Percentiles rank a stretch among this genome's conserved stretches.
Evolutionary conservation across 2,113 vertebrate species (phyloP).

Genomic region (Arenaria interpres): DNA sequence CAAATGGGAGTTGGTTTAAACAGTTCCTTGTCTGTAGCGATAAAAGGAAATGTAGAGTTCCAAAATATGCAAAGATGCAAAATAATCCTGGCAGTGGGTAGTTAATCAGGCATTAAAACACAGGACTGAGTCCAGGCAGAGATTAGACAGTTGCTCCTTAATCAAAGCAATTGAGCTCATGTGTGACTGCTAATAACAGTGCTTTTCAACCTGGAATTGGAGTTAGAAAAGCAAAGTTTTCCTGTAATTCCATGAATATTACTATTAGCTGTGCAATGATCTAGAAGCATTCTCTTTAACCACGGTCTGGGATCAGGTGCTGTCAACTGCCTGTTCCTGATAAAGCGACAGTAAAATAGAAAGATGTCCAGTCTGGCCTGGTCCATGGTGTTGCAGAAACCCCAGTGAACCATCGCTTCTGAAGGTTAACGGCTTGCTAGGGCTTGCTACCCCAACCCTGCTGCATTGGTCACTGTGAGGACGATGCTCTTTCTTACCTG

Average conservation of each 20-base stretch:
- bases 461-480: not conserved
- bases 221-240: slow-evolving; percentile 8
- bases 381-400: not conserved
- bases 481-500: not conserved
- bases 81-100: slow-evolving; percentile 36
- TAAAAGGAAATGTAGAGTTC: not conserved
- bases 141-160: slow-evolving; percentile 50
- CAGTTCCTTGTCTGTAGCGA: not conserved
- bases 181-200: slow-evolving; percentile 13
- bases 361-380: not conserved
- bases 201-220: slow-evolving; percentile 29
- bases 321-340: not conserved
- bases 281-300: not conserved
- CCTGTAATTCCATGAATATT: not conserved
- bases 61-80: slow-evolving; percentile 51
- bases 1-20: not conserved
- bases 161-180: slow-evolving; percentile 32
- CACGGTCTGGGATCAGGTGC: not conserved
- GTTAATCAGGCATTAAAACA: slow-evolving; percentile 51
- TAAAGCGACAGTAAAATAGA: not conserved
- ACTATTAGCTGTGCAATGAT: not conserved
- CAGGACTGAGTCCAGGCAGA: slow-evolving; percentile 43
- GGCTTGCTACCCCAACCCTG: not conserved
- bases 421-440: not conserved
- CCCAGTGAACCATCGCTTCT: fast-evolving